Evolutionary conservation across 2,113 vertebrate species (phyloP).

Genomic region (Hippocampus comes): DNA sequence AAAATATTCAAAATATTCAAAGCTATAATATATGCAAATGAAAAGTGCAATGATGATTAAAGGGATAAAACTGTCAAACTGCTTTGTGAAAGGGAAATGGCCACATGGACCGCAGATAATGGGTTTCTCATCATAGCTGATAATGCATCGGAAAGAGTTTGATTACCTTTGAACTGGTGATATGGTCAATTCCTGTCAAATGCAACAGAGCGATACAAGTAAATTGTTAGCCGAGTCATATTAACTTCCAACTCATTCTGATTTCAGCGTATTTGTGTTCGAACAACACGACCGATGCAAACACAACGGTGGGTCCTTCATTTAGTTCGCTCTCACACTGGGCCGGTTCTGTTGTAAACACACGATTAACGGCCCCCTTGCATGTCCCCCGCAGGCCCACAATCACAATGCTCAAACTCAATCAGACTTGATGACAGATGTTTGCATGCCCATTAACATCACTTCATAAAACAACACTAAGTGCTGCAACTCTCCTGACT

Average conservation of each 20-base stretch:
- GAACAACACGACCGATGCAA: not conserved
- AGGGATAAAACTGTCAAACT: not conserved
- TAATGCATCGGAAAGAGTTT: not conserved
- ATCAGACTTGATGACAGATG: not conserved
- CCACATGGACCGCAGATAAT: not conserved
- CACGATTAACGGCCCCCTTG: not conserved
- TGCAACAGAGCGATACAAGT: not conserved
- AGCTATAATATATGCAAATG: not conserved
- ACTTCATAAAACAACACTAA: not conserved
- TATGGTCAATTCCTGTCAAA: not conserved
- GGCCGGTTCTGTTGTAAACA: not conserved
- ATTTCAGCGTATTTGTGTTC: not conserved
- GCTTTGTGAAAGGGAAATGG: not conserved
- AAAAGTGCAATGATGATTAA: not conserved
- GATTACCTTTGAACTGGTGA: not conserved
- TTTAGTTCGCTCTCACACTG: not conserved
- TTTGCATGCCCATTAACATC: not conserved
- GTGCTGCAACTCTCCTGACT: not conserved
- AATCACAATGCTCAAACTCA: not conserved
- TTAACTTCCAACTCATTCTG: not conserved
- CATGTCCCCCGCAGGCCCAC: not conserved
- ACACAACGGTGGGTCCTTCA: not conserved
- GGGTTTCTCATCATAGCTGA: not conserved
- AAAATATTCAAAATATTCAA: not conserved
- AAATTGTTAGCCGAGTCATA: not conserved